Conservation (phyloP, 2,797 vertebrate species). For the Gila robusta region DNA sequence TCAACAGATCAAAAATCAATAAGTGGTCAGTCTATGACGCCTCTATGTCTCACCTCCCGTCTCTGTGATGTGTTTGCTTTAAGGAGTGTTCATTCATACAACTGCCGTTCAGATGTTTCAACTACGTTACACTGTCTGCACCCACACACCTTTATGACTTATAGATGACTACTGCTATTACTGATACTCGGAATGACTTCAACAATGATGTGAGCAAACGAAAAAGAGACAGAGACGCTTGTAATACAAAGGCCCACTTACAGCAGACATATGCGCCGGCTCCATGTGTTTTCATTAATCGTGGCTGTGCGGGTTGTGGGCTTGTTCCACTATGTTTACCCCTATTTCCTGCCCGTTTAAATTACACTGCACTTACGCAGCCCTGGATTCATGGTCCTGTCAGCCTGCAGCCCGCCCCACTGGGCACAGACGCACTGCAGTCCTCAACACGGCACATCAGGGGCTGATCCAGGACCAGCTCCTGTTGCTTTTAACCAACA, state of each 20-base stretch:
- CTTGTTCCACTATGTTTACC: conserved; percentile 62
- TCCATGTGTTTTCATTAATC: conserved; percentile 55
- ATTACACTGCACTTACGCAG: conserved; percentile 59
- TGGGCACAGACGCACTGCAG: conserved; percentile 40
- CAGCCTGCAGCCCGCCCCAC: conserved; percentile 53
- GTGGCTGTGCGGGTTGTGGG: conserved; percentile 48
- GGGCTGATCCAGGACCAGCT: conserved; percentile 23
- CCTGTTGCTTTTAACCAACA: conserved; percentile 9
- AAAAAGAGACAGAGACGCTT: conserved; percentile 19
- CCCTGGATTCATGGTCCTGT: conserved; percentile 62
- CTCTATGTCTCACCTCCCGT: conserved; percentile 24
- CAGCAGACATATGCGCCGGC: conserved; percentile 41
- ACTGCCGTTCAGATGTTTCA: background rate
- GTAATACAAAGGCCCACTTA: conserved; percentile 44
- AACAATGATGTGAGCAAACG: conserved; percentile 19
- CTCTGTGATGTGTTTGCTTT: conserved; percentile 36
- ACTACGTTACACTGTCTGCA: conserved; percentile 8
- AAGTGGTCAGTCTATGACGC: conserved; percentile 3
- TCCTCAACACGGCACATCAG: conserved; percentile 23
- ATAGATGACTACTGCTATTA: conserved; percentile 27
- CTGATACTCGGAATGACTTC: background rate
- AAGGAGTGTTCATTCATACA: conserved; percentile 34
- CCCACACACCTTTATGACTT: conserved; percentile 29
- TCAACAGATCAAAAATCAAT: conserved; percentile 6
- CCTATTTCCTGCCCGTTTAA: conserved; percentile 64